Evolutionary conservation across 2,113 vertebrate species (phyloP), one percentile per base, ranked within the genome.

Genomic region (Malurus elegans): DNA sequence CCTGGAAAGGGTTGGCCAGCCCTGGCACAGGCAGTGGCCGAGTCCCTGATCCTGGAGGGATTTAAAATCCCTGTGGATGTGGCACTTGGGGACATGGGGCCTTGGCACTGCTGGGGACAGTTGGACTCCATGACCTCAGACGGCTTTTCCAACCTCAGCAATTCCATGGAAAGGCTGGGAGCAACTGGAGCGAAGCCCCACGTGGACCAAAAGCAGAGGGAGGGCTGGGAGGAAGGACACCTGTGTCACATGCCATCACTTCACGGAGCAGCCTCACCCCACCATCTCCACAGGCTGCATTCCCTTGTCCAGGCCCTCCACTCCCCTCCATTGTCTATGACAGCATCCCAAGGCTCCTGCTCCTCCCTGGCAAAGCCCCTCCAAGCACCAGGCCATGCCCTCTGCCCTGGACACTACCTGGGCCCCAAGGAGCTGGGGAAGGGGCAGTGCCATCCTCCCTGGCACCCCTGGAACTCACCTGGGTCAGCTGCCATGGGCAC

Each of bases 391-490:
- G 40, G 50, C 81, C 15, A 0, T 15, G 40, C 17, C 44, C 62
- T 40, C 32, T 40, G 58, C 60, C 62, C 31, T 12, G 26, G 78
- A 18, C 17, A 1, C 40, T 4, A 12, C 64, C 18, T 16, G 50
- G 48, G 47, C 34, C n/a, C 24, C 1, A 0, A 12, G 19, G 23
- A 47, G 29, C 50, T 12, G 54, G 54, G 65, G 12, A n/a, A 48
- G n/a, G 10, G 24, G n/a, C n/a, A n/a, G n/a, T n/a, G n/a, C n/a
- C 29, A 25, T 64, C 69, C 79, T 44, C 51, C 34, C 34, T 40
- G 50, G 24, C 31, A 21, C 28, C 14, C 29, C 4, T 16, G 13
- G 13, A 50, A 96, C 97, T 95, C 28, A 98, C 97, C 97, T 8
- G 91, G 25, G 20, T 40, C 79, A 25, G 80, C 90, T 14, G 90